A percentile compares a stretch with the other conserved stretches of the same genome.
Evolutionary conservation across 2,797 vertebrate species (phyloP).

Genomic region (Gadopsis marmoratus): DNA sequence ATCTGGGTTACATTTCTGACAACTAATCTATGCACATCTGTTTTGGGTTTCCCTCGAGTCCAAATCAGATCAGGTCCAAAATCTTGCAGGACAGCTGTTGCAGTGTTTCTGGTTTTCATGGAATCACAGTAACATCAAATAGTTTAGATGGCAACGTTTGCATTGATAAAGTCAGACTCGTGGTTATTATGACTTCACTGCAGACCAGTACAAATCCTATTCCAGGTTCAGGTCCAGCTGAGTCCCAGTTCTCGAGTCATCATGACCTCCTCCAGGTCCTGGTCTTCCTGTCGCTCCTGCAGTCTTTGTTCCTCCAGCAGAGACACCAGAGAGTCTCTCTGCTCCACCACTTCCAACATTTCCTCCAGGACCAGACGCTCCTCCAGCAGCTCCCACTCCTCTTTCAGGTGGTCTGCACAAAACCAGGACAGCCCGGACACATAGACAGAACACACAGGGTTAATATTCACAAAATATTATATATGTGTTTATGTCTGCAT

Average conservation of each 20-base stretch:
- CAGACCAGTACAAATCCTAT: not conserved
- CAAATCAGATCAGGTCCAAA: not conserved
- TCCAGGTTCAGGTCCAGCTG: constrained; percentile 33
- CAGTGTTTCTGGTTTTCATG: not conserved
- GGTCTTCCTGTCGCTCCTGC: constrained; percentile 91
- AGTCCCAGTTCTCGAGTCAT: constrained; percentile 88
- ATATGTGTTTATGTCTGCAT: not conserved
- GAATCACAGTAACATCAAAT: not conserved
- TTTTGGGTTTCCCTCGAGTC: not conserved
- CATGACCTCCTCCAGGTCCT: constrained; percentile 90
- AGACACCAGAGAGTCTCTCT: constrained; percentile 92
- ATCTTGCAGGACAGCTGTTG: not conserved
- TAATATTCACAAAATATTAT: not conserved
- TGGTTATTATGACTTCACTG: not conserved
- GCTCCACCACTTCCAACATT: constrained; percentile 97
- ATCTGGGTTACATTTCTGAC: not conserved
- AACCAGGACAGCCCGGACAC: not conserved
- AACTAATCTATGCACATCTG: not conserved
- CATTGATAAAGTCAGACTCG: not conserved
- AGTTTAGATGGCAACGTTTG: not conserved
- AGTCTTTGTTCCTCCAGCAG: constrained; percentile 94
- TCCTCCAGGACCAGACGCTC: constrained; percentile 94
- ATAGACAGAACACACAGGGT: not conserved
- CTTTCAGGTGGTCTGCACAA: constrained; percentile 92
- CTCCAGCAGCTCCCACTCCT: constrained; percentile 89